Base-by-base conservation (phyloP, 2,113 vertebrate species). In the Nicator chloris region DNA sequence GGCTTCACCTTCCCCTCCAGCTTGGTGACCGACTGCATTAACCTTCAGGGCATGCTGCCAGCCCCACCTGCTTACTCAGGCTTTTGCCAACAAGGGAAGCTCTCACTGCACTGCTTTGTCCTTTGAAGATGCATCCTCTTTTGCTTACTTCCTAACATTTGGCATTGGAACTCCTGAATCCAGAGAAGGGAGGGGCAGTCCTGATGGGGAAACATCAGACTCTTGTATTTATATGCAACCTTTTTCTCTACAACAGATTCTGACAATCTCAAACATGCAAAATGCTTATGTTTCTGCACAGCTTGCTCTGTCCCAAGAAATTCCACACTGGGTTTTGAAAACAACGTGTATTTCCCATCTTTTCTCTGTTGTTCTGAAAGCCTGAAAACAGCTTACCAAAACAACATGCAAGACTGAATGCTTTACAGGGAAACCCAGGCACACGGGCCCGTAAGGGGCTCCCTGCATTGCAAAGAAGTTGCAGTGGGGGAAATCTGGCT, bases 51-150 rank as follows among this genome's bases (percentile, higher is more conserved):
- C 91, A 90, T 0, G 0, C 63, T 37, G 84, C 78, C 93, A 97
- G 85, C 35, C 82, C 54, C 78, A 82, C 79, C 81, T 91, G 94
- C 94, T 96, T 95, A 96, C 75, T 96, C 89, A 91, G 93, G 70
- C 45, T 91, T 95, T 88, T 90, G 87, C 59, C 82, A 95, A 28
- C 59, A 82, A 69, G 44, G 45, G 40, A 95, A 47, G 70, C 27
- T 95, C 59, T 96, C 78, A 22, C 16, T 1, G 3, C 50, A 44
- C 47, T 10, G 63, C 59, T 85, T 59, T 1, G 78, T 66, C 94
- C 95, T 95, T 92, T 0, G 39, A 96, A 77, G 81, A 64, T 0
- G 1, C 49, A 89, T 88, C 35, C 40, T 90, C 51, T 90, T 90
- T 65, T 37, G 3, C 81, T 89, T 82, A 57, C 45, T 80, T 81